A percentile compares a stretch with the other conserved stretches of the same genome.
These are phyloP conservation scores for Leistus spinibarbis DNA, from an alignment of 2,888 invertebrate species.

Conservation along the genomic window DNA sequence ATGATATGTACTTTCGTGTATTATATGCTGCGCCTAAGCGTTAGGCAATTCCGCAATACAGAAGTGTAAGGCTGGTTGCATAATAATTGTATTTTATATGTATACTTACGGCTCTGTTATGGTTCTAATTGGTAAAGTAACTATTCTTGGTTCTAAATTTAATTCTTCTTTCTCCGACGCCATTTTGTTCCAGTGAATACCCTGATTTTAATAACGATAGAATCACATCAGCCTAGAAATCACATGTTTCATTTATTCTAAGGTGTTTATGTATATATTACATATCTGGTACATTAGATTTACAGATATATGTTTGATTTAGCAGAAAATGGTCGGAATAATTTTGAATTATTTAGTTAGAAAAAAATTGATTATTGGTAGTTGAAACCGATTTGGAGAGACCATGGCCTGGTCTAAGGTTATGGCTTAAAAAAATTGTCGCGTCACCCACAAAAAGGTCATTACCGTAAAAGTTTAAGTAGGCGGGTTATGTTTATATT, in stretches of 20 bases:
- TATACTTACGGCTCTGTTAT: conserved; percentile 20
- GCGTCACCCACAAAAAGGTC: neutral
- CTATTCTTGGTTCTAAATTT: conserved; percentile 11
- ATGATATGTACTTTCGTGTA: too few species aligned
- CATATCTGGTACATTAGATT: too few species aligned
- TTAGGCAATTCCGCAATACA: neutral
- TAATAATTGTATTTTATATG: neutral
- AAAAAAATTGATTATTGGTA: too few species aligned
- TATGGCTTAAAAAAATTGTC: neutral
- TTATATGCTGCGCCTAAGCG: neutral
- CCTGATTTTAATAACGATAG: neutral
- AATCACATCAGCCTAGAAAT: neutral
- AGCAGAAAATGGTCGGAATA: too few species aligned
- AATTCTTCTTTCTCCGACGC: conserved; percentile 21
- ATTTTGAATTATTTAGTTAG: too few species aligned
- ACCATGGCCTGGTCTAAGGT: neutral
- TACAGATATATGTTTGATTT: too few species aligned
- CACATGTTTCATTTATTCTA: neutral
- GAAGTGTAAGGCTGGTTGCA: neutral
- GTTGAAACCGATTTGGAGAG: neutral
- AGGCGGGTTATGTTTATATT: neutral
- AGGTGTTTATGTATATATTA: too few species aligned
- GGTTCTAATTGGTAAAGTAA: conserved; percentile 13
- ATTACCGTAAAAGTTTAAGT: neutral
- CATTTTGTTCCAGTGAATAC: neutral